Conservation (phyloP, 2,113 vertebrate genomes). For the Bucco capensis region DNA sequence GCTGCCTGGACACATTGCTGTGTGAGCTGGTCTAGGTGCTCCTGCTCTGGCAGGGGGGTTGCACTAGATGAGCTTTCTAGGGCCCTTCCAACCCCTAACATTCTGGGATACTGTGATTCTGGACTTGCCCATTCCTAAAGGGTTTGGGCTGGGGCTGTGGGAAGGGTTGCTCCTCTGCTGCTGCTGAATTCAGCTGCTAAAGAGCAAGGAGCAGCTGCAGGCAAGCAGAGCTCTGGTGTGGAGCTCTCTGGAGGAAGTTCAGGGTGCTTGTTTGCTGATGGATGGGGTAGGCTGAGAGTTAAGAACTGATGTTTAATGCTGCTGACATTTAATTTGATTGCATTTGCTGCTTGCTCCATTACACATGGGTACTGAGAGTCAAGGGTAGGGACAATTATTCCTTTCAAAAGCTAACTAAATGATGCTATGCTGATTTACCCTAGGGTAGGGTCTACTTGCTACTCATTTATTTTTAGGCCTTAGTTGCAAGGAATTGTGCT, state of each 20-base stretch:
- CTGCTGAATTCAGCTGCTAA: not conserved
- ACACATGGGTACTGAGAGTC: not conserved
- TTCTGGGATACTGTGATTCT: too few relatives aligned
- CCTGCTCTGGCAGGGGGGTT: too few relatives aligned
- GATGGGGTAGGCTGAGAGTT: constrained; percentile 16
- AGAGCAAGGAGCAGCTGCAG: not conserved
- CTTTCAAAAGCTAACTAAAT: constrained; percentile 46
- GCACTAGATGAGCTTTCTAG: too few relatives aligned
- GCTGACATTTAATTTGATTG: constrained; percentile 41
- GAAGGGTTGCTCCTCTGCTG: not conserved
- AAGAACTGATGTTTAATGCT: constrained; percentile 55
- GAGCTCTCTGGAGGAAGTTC: not conserved
- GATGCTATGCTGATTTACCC: constrained; percentile 11
- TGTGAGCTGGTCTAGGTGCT: too few relatives aligned
- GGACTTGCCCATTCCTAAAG: not conserved
- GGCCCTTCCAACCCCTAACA: too few relatives aligned
- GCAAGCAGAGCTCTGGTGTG: not conserved
- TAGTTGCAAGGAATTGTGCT: not conserved
- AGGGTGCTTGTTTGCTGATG: constrained; percentile 29
- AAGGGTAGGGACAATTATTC: constrained; percentile 49
- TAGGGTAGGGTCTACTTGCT: not conserved
- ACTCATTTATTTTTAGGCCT: constrained; percentile 29
- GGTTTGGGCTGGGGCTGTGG: not conserved
- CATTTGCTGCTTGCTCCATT: constrained; percentile 32
- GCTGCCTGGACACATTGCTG: too few relatives aligned